A percentile compares a stretch with the other conserved stretches of the same genome.
phyloP scores from a whole-genome alignment of 2,113 vertebrate species.

The Eclectus roratus region DNA sequence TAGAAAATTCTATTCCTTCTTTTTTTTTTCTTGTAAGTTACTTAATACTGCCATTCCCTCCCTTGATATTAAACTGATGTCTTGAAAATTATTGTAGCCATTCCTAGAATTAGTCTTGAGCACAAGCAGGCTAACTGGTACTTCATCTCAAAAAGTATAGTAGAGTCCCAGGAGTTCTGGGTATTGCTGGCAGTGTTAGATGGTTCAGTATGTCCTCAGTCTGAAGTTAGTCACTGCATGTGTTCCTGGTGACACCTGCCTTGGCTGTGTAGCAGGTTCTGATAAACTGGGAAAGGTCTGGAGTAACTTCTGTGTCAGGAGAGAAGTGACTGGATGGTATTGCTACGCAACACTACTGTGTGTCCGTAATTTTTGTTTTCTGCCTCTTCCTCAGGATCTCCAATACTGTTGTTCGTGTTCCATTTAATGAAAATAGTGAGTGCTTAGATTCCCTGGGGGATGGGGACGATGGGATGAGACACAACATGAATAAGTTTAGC shows the following conservation, averaged over 20 bases:
- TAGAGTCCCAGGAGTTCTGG: neutral
- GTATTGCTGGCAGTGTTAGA: neutral
- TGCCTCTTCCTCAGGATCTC: neutral
- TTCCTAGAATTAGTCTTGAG: neutral
- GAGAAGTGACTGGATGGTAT: neutral
- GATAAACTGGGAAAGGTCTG: neutral
- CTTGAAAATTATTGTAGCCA: neutral
- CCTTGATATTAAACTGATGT: neutral
- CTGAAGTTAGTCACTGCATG: neutral
- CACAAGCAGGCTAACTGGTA: neutral
- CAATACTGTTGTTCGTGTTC: neutral
- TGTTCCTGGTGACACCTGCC: neutral
- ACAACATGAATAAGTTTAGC: neutral
- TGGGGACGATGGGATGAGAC: neutral
- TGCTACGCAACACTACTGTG: neutral
- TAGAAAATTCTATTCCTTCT: neutral
- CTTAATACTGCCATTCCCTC: neutral
- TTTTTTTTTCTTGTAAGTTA: neutral
- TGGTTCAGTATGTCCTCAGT: neutral
- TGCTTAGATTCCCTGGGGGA: neutral
- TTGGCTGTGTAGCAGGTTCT: neutral
- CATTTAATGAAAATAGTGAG: neutral
- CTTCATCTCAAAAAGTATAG: neutral
- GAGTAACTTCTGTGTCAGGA: neutral
- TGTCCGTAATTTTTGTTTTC: neutral